These are phyloP conservation scores for Apodemus agrarius DNA, from an alignment of 2,797 vertebrate species.

Conservation along the genomic window DNA sequence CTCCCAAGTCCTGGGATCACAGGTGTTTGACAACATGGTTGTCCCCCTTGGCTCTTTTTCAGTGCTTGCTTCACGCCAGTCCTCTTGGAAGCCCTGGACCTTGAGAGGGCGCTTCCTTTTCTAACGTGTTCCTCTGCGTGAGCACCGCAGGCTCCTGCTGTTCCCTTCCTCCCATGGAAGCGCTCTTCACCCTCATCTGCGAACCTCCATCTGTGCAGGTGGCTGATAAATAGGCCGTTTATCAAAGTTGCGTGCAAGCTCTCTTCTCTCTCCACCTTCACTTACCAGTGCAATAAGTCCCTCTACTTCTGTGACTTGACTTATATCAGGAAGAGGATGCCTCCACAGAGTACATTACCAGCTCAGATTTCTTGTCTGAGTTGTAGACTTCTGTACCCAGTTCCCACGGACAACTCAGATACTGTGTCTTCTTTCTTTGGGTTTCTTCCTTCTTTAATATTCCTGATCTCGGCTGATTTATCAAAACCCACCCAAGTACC, in stretches of 20 bases:
- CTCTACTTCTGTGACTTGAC: neutral
- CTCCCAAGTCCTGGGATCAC: neutral
- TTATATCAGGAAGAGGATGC: neutral
- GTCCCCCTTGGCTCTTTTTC: neutral
- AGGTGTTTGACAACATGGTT: neutral
- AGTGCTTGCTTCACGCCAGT: neutral
- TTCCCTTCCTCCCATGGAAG: neutral
- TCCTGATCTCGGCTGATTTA: neutral
- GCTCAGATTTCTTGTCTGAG: neutral
- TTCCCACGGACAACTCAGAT: neutral
- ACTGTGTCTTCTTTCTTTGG: no score
- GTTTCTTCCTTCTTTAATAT: neutral
- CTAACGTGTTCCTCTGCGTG: neutral
- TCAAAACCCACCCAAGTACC: neutral
- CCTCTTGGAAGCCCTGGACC: neutral
- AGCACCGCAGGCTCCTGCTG: neutral
- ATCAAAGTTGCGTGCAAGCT: neutral
- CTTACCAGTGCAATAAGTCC: neutral
- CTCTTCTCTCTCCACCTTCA: neutral
- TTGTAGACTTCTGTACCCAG: neutral
- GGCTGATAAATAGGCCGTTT: neutral
- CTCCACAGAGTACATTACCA: neutral
- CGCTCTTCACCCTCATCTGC: neutral
- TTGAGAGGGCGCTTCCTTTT: rapidly evolving
- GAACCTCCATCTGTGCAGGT: neutral